Evolutionary conservation across 53 echinoderm and acorn worm genomes (phyloP), one percentile per base, ranked within the genome.

Genomic region (Zoroaster sp.): DNA sequence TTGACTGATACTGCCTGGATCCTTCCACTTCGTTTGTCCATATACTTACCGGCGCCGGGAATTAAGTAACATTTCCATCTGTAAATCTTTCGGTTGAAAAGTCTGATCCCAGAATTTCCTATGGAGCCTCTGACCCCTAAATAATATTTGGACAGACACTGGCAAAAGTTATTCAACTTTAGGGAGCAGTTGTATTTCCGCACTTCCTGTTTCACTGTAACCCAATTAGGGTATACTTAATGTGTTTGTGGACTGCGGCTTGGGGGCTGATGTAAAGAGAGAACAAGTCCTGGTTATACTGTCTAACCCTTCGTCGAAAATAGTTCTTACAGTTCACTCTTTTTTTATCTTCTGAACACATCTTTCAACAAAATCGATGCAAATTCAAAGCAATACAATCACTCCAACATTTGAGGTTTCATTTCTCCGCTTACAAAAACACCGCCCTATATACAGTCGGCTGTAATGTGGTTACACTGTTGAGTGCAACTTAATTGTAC

Each of bases 121-220:
- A 14, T 70, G 49, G 17, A 25, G 49, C 35, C 72, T 70, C 45
- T 33, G 35, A 85, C 85, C 85, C 85, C 70, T 35, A 63, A 85
- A 32, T 70, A 70, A 85, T 85, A 71, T 71, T 71, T 85, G 70
- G 85, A 45, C 71, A 46, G 69, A 51, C 51, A 30, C 12, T 42
- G 69, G 71, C 70, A 85, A 70, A 85, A 70, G 47, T 69, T 83
- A 69, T 47, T 69, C 83, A 83, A 83, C 83, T 83, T 69, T 4
- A 32, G 52, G 42, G 18, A 15, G 43, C 17, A 41, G 20, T 85
- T 46, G 51, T 35, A 32, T 85, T 51, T 45, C 31, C 47, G 51
- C 18, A 21, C 49, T 20, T 47, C 20, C 51, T 18, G 2, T 40
- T 34, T 15, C 37, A 18, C 32, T 0, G 51, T 85, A 70, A 70